Evolutionary conservation across 2,888 invertebrate genomes (phyloP).

Genomic region (Ectemnius lituratus): DNA sequence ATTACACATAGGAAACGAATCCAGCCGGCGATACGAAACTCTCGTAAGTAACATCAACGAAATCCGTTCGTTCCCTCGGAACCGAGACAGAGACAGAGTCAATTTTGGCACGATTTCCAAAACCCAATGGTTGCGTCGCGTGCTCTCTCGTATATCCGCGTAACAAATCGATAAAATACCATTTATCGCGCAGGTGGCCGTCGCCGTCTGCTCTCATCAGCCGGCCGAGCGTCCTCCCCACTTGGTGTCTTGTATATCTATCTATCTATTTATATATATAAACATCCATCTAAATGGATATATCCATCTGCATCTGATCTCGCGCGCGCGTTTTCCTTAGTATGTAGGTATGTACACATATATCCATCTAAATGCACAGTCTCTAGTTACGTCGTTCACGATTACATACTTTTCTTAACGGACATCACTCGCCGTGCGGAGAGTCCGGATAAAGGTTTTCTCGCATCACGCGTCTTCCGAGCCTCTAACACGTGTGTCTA

Average conservation of each 20-base stretch:
- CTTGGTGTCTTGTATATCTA: constrained; percentile 57
- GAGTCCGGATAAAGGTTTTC: neutral
- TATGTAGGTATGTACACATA: constrained; percentile 62
- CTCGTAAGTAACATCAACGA: constrained; percentile 51
- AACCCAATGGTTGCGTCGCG: constrained; percentile 64
- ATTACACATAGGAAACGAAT: constrained; percentile 38
- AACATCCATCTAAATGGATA: constrained; percentile 68
- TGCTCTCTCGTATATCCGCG: constrained; percentile 51
- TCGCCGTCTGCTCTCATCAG: constrained; percentile 19
- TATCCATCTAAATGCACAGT: constrained; percentile 71
- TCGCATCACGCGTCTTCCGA: constrained; percentile 9
- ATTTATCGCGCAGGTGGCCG: constrained; percentile 26
- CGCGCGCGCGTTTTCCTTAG: constrained; percentile 39
- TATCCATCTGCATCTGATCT: constrained; percentile 54
- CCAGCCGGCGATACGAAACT: constrained; percentile 47
- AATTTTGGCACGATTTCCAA: constrained; percentile 75
- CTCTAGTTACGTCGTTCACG: constrained; percentile 60
- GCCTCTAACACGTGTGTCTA: constrained; percentile 46
- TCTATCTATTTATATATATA: constrained; percentile 61
- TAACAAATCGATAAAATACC: constrained; percentile 54
- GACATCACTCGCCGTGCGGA: constrained; percentile 7
- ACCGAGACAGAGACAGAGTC: constrained; percentile 50
- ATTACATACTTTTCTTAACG: constrained; percentile 44
- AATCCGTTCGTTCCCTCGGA: constrained; percentile 43
- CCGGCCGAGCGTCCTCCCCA: constrained; percentile 34